phyloP scores from a whole-genome alignment of 2,113 vertebrate species.

The Catagonus wagneri region DNA sequence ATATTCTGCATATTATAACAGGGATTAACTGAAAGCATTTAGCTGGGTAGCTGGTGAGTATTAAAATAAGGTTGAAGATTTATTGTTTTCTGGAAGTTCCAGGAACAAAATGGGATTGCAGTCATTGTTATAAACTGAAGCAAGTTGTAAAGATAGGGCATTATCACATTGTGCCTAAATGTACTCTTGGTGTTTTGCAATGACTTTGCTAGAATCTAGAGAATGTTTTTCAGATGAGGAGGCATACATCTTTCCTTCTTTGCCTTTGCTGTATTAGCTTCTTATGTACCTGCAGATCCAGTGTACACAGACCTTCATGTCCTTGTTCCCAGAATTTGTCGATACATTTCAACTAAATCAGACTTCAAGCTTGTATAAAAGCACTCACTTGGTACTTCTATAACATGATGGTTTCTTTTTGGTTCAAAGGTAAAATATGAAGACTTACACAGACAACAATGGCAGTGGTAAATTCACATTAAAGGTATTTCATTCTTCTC shows the following conservation, averaged over 20 bases:
- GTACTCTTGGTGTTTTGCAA: neutral
- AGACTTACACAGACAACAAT: neutral
- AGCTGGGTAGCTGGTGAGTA: neutral
- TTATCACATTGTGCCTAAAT: neutral
- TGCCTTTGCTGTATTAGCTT: neutral
- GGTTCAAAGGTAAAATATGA: constrained; percentile 41
- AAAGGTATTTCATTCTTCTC: neutral
- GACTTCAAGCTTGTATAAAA: neutral
- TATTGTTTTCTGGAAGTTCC: neutral
- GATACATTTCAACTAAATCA: neutral
- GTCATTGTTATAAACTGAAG: constrained; percentile 5
- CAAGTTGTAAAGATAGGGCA: neutral
- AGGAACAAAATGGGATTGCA: neutral
- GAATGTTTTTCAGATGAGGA: neutral
- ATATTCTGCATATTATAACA: neutral
- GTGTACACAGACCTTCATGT: neutral
- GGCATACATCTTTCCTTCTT: neutral
- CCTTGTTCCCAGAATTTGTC: neutral
- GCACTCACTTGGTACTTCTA: neutral
- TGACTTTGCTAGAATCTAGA: neutral
- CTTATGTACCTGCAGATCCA: neutral
- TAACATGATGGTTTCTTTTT: neutral
- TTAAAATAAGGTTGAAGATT: constrained; percentile 19
- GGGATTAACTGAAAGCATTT: neutral
- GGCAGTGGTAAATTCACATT: constrained; percentile 11